Base-by-base conservation (phyloP, 2,888 invertebrate genomes). In the Morpho helenor region DNA sequence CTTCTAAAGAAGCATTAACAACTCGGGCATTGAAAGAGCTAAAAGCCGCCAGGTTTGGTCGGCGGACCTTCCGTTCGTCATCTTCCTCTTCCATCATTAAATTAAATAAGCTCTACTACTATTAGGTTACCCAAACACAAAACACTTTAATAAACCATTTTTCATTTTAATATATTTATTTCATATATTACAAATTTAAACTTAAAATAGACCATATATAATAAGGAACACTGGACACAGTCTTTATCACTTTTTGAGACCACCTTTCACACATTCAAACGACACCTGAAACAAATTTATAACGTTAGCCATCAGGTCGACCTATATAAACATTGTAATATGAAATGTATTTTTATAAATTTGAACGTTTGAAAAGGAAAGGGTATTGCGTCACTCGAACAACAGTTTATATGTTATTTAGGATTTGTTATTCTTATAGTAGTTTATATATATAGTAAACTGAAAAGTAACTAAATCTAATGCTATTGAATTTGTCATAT, bases 151-250 rank as follows among this genome's bases (percentile, higher is more conserved):
- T 80, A 84, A 80, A 83, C 78, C 74, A 80, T 81, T 78, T 75
- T 72, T 71, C 68, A 73, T 78, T 81, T 75, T 62, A 79, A 82
- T 75, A 77, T 69, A 76, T 87, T 86, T 86, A 85, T 84, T 86
- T 71, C 73, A 75, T 71, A 77, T 72, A 73, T 75, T 77, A 79
- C 60, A 76, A 74, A 73, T 76, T 76, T 74, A 74, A 73, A 73
- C 78, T 82, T 82, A 79, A 71, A 73, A 67, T 63, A 72, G 74
- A 79, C 76, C 76, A 81, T 76, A 85, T 81, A 81, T 77, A 80
- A 72, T 82, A 85, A 83, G 86, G 86, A 88, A 87, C 89, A 89
- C 88, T 87, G 82, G 81, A 80, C 87, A 89, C 87, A 88, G 89
- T 90, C 88, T 90, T 89, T 87, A 85, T 87, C 87, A 88, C 89